Evolutionary conservation across 2,888 invertebrate species (phyloP).

Genomic region (Agrotis puta): DNA sequence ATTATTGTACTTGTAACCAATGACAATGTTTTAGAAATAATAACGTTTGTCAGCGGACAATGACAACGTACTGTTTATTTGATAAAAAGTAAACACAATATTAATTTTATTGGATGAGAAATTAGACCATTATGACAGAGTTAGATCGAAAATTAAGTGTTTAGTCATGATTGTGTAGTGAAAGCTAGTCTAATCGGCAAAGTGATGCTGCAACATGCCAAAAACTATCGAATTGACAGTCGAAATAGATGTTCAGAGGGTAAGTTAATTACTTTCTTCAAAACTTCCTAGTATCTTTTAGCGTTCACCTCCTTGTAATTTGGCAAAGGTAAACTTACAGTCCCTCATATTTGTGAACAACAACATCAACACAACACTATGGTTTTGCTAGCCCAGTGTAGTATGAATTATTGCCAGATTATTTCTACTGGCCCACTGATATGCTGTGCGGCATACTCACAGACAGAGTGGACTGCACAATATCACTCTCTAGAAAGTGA

Average conservation of each 20-base stretch:
- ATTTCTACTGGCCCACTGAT: too few relatives aligned
- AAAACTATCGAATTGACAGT: slow-evolving; percentile 91
- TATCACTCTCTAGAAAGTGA: too few relatives aligned
- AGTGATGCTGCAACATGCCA: slow-evolving; percentile 79
- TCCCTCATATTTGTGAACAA: too few relatives aligned
- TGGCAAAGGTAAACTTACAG: too few relatives aligned
- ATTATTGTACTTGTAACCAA: background rate
- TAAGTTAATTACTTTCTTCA: slow-evolving; percentile 70
- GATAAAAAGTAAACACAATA: slow-evolving; percentile 54
- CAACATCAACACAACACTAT: too few relatives aligned
- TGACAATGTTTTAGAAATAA: background rate
- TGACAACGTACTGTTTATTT: slow-evolving; percentile 35
- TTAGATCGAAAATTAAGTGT: slow-evolving; percentile 46
- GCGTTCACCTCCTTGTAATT: too few relatives aligned
- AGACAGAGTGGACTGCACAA: too few relatives aligned
- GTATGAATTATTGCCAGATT: too few relatives aligned
- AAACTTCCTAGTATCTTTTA: background rate
- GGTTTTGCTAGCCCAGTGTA: too few relatives aligned
- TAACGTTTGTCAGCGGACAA: background rate
- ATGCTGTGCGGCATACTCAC: too few relatives aligned
- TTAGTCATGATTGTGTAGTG: slow-evolving; percentile 56
- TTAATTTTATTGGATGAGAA: slow-evolving; percentile 29
- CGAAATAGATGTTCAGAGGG: slow-evolving; percentile 91
- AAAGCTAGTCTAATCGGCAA: slow-evolving; percentile 45
- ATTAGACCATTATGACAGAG: slow-evolving; percentile 50